These are phyloP conservation scores for Cheilosia impressa DNA, from an alignment of 2,888 invertebrate species.

Conservation along the genomic window DNA sequence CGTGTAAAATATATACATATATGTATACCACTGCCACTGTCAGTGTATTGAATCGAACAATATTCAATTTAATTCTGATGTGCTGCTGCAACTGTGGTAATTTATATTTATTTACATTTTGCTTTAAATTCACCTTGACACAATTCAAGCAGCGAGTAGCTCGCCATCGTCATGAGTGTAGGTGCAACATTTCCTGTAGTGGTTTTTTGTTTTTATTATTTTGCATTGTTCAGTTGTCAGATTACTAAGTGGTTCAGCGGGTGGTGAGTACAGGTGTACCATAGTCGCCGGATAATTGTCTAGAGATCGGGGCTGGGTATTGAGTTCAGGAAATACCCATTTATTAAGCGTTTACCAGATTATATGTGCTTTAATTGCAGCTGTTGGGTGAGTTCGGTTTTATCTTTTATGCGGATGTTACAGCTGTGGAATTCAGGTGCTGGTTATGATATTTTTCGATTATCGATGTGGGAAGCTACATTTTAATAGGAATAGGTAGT, in stretches of 20 bases:
- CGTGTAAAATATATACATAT: neutral
- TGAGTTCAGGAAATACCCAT: constrained; percentile 65
- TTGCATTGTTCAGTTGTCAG: constrained; percentile 55
- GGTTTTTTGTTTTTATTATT: constrained; percentile 33
- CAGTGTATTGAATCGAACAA: constrained; percentile 57
- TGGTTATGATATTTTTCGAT: neutral
- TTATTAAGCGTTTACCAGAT: constrained; percentile 37
- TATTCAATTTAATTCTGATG: constrained; percentile 63
- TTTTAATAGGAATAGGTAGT: too few species aligned
- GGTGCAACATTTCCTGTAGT: constrained; percentile 75
- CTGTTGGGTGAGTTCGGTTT: constrained; percentile 36
- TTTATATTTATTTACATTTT: constrained; percentile 75
- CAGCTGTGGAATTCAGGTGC: neutral
- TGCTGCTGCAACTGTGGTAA: constrained; percentile 68
- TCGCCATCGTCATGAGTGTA: constrained; percentile 66
- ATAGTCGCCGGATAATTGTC: constrained; percentile 27
- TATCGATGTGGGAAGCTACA: constrained; percentile 1
- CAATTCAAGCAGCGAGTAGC: constrained; percentile 66
- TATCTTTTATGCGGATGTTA: constrained; percentile 20
- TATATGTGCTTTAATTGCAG: constrained; percentile 44
- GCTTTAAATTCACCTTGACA: constrained; percentile 75
- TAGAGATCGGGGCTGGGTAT: constrained; percentile 48
- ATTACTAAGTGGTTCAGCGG: constrained; percentile 66
- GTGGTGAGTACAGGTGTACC: constrained; percentile 70
- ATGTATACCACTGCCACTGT: neutral